Evolutionary conservation across 1,140 invertebrate species (phyloP), one percentile per base, ranked within the genome.

Genomic region (Aleiodes sp.): DNA sequence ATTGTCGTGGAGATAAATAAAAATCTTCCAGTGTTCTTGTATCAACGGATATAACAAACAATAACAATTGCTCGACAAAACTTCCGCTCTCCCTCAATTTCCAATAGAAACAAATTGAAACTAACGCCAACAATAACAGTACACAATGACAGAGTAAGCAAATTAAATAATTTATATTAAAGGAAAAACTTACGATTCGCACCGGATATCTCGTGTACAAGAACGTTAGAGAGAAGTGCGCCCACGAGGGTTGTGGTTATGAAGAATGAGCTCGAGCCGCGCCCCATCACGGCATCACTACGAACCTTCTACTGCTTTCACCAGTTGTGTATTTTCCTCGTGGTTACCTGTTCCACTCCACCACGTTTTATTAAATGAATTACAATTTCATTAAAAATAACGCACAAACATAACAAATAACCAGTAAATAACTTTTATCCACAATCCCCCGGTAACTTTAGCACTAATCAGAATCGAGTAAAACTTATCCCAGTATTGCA

Each of bases 251-350:
- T 78, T 72, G 80, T 78, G 81, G 80, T 78, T 76, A 80, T 73
- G 73, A 82, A 79, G 75, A 79, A 82, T 68, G 78, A 79, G 76
- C 80, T 78, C 76, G 79, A 82, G 77, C 78, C 80, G 83, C 77
- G 78, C 79, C 83, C 83, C 83, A 84, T 84, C 82, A 84, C 83
- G 82, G 83, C 83, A 84, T 84, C 76, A 82, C 82, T 80, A 79
- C 83, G 62, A 76, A 76, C 75, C 73, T 78, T 39, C 37, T 9
- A 24, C 31, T 1, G 16, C 31, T 8, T 14, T 31, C 41, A 21
- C 46, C 12, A 24, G 33, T 24, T 63, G 7, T 24, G n/a, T 21
- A 12, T 12, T 21, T 63, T 26, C 14, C 28, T 41, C 46, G 46
- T 52, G 46, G 16, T 24, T 12, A 16, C n/a, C 61, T 28, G 6